Base-by-base conservation (phyloP, 2,113 vertebrate genomes). In the Burhinus bistriatus region DNA sequence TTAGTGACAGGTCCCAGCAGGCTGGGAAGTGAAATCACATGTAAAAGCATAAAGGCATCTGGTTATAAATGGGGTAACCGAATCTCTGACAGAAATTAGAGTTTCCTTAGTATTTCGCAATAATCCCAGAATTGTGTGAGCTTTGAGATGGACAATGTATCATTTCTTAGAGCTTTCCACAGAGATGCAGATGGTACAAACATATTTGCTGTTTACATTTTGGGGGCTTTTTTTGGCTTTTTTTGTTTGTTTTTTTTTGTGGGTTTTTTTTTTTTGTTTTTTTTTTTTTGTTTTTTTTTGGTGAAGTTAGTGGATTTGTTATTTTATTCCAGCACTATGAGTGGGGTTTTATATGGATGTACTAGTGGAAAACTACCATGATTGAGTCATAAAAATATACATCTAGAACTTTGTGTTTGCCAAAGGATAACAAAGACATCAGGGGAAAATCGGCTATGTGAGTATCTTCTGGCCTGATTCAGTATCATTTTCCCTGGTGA, bases 191-290 rank as follows among this genome's bases (percentile, higher is more conserved):
- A 69, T 26, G 42, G 27, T 27, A 27, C 23, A 45, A 49, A 34
- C 1, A 1, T 30, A 47, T 52, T 55, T 57, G 21, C 45, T 54
- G 38, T 30, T 69, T 26, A 59, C 36, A 17, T 16, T 32, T 59
- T 12, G 3, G 4, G 2, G 5, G 5, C 4, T 2, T 12, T 47
- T 58, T 32, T n/a, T 4, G 0, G 6, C 2, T 17, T 21, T 5
- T 51, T 27, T 32, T 3, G 0, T 9, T 64, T 58, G 22, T 47
- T 25, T 47, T 7, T 13, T 80, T 59, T 2, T 4, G 2, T 23
- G 10, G 4, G 1, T n/a, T 69, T 42, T 40, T 10, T 62, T 11
- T 16, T 57, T 17, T n/a, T 47, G 30, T 69, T 42, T 26, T 12
- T 9, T 57, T 34, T 57, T 32, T 75, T 38, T n/a, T 34, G 18